phyloP scores from a whole-genome alignment of 1,140 invertebrate genomes.

The Yoshiicerus persimilis region DNA sequence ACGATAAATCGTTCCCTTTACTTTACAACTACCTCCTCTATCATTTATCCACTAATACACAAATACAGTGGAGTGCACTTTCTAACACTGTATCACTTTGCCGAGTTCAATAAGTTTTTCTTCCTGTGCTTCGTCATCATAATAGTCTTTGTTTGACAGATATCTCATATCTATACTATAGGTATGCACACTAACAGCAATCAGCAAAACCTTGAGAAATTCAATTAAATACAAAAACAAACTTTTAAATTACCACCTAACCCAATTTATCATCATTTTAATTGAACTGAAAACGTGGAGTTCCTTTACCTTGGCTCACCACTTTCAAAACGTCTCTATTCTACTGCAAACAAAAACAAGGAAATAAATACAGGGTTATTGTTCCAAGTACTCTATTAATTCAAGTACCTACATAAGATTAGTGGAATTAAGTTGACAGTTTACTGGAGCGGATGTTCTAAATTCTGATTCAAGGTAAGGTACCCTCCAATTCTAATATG shows the following conservation, averaged over 20 bases:
- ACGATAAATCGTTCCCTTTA: not conserved
- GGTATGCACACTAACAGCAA: not conserved
- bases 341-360: too few species aligned
- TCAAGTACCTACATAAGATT: too few species aligned
- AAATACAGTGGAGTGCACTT: not conserved
- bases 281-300: too few species aligned
- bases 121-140: not conserved
- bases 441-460: not conserved
- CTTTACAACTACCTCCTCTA: not conserved
- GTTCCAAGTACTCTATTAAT: too few species aligned
- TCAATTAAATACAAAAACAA: too few species aligned
- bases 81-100: not conserved
- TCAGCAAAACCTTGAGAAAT: too few species aligned
- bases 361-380: too few species aligned
- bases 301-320: too few species aligned
- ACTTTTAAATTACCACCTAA: too few species aligned
- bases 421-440: not conserved
- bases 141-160: too few species aligned
- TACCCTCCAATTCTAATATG: not conserved
- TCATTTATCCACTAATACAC: not conserved
- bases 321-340: too few species aligned
- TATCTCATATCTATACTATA: not conserved
- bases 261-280: too few species aligned
- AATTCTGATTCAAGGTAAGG: not conserved
- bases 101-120: not conserved